These are phyloP conservation scores for Stratiomys singularior DNA, from an alignment of 2,888 invertebrate species.

Conservation along the genomic window DNA sequence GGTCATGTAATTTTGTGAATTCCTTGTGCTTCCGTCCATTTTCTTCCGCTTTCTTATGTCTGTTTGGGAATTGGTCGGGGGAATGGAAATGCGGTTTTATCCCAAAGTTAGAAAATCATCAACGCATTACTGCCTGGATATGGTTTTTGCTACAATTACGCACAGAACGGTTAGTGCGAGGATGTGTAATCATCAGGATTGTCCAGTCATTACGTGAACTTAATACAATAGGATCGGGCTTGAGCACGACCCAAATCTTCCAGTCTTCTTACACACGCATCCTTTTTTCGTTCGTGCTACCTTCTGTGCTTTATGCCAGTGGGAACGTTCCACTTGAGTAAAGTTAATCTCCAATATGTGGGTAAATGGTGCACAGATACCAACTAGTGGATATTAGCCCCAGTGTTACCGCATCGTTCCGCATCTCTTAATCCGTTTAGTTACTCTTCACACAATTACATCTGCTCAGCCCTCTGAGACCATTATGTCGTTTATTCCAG, in stretches of 20 bases:
- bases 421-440: slow-evolving; percentile 35
- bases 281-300: no score
- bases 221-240: not conserved
- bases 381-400: not conserved
- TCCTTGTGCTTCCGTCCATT: not conserved
- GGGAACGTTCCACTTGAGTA: not conserved
- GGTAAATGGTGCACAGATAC: not conserved
- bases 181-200: slow-evolving; percentile 14
- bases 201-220: slow-evolving; percentile 18
- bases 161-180: not conserved
- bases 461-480: not conserved
- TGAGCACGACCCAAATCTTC: no score
- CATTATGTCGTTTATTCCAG: not conserved
- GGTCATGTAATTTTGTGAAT: not conserved
- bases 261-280: no score
- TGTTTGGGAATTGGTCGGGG: not conserved
- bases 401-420: slow-evolving; percentile 13
- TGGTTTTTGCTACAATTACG: slow-evolving; percentile 7
- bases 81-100: not conserved
- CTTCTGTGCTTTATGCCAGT: no score
- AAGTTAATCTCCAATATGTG: slow-evolving; percentile 8
- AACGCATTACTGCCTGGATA: not conserved
- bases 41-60: not conserved
- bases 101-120: slow-evolving; percentile 25
- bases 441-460: slow-evolving; percentile 26